phyloP scores from a whole-genome alignment of 2,888 invertebrate species.

The Psococerastis gibbosa region DNA sequence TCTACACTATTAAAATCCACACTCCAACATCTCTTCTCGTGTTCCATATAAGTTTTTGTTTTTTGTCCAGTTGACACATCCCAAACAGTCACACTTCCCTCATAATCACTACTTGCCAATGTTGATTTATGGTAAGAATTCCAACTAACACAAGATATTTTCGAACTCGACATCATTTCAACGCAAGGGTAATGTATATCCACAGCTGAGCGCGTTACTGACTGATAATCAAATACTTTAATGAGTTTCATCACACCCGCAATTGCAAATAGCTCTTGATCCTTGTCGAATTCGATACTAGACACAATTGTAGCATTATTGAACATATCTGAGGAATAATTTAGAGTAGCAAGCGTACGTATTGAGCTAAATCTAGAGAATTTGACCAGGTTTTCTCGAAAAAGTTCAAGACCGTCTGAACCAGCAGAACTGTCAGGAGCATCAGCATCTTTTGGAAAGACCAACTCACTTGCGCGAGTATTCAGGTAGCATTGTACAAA shows the following conservation, averaged over 20 bases:
- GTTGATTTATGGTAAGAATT: slow-evolving; percentile 77
- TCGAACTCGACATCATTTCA: slow-evolving; percentile 81
- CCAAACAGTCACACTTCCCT: slow-evolving; percentile 86
- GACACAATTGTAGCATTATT: slow-evolving; percentile 73
- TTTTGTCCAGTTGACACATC: slow-evolving; percentile 63
- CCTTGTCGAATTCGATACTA: slow-evolving; percentile 91
- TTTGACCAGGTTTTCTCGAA: slow-evolving; percentile 68
- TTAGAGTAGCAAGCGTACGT: slow-evolving; percentile 65
- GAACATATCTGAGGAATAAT: slow-evolving; percentile 76
- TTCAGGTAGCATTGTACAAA: slow-evolving; percentile 74
- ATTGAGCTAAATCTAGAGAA: slow-evolving; percentile 65
- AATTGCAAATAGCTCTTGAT: slow-evolving; percentile 87
- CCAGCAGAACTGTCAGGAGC: slow-evolving; percentile 17
- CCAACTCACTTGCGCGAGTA: slow-evolving; percentile 50
- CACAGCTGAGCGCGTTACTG: slow-evolving; percentile 65
- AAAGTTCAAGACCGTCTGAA: slow-evolving; percentile 43
- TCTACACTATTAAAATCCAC: slow-evolving; percentile 88
- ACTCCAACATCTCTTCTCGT: slow-evolving; percentile 90
- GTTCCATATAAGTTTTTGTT: slow-evolving; percentile 63
- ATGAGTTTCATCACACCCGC: slow-evolving; percentile 90
- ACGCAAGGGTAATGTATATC: slow-evolving; percentile 83
- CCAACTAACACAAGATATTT: slow-evolving; percentile 90
- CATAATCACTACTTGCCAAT: slow-evolving; percentile 83
- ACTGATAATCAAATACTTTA: slow-evolving; percentile 78
- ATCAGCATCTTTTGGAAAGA: slow-evolving; percentile 31